Evolutionary conservation across 2,797 vertebrate species (phyloP).

Genomic region (Danio albolineatus): DNA sequence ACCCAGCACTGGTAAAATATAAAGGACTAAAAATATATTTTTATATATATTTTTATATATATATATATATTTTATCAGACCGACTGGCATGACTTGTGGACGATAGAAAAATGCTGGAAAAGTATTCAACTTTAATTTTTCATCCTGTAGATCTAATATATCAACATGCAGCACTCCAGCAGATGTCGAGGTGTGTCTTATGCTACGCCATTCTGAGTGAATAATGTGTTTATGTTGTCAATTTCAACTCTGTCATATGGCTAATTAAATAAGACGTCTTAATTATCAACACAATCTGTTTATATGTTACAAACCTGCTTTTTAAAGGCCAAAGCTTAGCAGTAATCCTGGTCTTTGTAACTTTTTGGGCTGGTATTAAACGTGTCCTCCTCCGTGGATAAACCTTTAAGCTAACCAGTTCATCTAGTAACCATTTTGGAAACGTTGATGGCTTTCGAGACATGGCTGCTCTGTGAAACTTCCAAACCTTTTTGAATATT

Average conservation of each 20-base stretch:
- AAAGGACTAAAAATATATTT: no score
- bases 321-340: not conserved
- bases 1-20: no score
- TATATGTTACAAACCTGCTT: not conserved
- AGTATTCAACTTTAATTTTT: not conserved
- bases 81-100: not conserved
- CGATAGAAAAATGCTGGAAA: not conserved
- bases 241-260: not conserved
- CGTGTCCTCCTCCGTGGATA: not conserved
- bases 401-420: not conserved
- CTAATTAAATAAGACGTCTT: conserved; percentile 25
- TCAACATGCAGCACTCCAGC: conserved; percentile 1
- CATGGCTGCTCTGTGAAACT: no score
- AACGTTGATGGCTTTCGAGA: not conserved
- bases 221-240: not conserved
- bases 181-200: conserved; percentile 8
- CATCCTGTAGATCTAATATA: not conserved
- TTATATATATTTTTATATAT: no score
- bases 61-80: no score
- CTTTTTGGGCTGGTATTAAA: not conserved
- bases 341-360: not conserved
- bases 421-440: not conserved
- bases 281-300: conserved; percentile 24
- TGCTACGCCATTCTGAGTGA: not conserved
- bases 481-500: no score